Evolutionary conservation across 35 echinoderm and acorn worm genomes (phyloP).

Genomic region (Chiridota heheva): DNA sequence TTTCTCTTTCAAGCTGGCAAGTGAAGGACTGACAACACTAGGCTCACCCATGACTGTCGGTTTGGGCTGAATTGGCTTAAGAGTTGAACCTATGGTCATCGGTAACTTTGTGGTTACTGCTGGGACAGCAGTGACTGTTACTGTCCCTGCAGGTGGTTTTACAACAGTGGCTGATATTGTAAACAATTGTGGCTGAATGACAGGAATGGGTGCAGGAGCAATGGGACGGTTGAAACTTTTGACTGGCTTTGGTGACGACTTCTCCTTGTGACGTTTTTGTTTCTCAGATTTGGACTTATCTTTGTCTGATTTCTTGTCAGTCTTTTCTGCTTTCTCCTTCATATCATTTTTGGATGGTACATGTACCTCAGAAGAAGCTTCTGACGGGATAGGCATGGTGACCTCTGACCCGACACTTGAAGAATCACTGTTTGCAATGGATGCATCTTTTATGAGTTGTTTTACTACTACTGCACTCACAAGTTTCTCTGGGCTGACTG

Average conservation of each 20-base stretch:
- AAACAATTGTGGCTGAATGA: slow-evolving; percentile 82
- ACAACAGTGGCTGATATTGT: slow-evolving; percentile 62
- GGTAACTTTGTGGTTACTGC: slow-evolving; percentile 52
- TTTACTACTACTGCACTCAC: slow-evolving; percentile 42
- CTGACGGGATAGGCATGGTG: neutral
- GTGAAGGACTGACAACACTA: slow-evolving; percentile 34
- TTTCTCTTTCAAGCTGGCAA: slow-evolving; percentile 76
- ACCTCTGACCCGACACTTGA: slow-evolving; percentile 27
- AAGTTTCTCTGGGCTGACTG: slow-evolving; percentile 56
- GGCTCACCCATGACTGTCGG: slow-evolving; percentile 67
- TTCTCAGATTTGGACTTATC: slow-evolving; percentile 72
- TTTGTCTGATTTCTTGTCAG: slow-evolving; percentile 70
- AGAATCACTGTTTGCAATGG: neutral
- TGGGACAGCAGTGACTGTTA: slow-evolving; percentile 66
- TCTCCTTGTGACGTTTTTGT: slow-evolving; percentile 86
- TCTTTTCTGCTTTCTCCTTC: too few species aligned
- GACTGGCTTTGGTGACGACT: slow-evolving; percentile 60
- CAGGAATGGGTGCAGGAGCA: slow-evolving; percentile 61
- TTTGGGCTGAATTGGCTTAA: slow-evolving; percentile 98
- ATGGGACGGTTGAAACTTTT: slow-evolving; percentile 78
- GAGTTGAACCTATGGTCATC: slow-evolving; percentile 18
- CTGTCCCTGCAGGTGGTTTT: slow-evolving; percentile 49
- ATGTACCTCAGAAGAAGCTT: too few species aligned
- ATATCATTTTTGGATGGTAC: too few species aligned
- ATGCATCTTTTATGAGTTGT: slow-evolving; percentile 4